phyloP scores from a whole-genome alignment of 2,797 vertebrate genomes.

The Sparidentex hasta region DNA sequence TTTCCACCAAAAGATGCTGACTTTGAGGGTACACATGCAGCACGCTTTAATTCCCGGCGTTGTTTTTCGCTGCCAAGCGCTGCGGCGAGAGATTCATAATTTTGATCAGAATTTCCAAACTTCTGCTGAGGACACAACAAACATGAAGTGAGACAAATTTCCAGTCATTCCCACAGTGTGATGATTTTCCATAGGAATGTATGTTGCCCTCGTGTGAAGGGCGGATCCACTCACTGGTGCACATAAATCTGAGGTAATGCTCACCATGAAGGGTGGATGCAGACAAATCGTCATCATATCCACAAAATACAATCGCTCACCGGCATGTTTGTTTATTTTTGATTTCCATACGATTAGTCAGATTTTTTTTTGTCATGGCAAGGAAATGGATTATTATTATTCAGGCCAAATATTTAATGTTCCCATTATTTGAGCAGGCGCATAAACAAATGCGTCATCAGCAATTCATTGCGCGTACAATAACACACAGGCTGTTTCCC shows the following conservation, averaged over 20 bases:
- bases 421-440: slow-evolving; percentile 84
- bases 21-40: slow-evolving; percentile 34
- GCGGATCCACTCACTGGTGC: slow-evolving; percentile 56
- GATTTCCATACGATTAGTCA: slow-evolving; percentile 75
- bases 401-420: slow-evolving; percentile 88
- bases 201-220: slow-evolving; percentile 41
- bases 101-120: slow-evolving; percentile 69
- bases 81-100: slow-evolving; percentile 37
- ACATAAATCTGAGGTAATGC: slow-evolving; percentile 72
- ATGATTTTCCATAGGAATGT: slow-evolving; percentile 50
- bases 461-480: slow-evolving; percentile 83
- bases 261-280: slow-evolving; percentile 68
- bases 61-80: slow-evolving; percentile 32
- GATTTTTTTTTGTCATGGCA: slow-evolving; percentile 69
- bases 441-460: slow-evolving; percentile 88
- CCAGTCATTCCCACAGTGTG: slow-evolving; percentile 24
- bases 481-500: slow-evolving; percentile 85
- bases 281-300: slow-evolving; percentile 73
- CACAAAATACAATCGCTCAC: slow-evolving; percentile 72
- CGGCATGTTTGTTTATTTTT: slow-evolving; percentile 79
- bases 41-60: slow-evolving; percentile 39
- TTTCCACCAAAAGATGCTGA: slow-evolving; percentile 75
- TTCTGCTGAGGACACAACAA: slow-evolving; percentile 19
- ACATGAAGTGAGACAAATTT: slow-evolving; percentile 24
- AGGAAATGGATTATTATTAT: slow-evolving; percentile 87